A percentile compares a stretch with the other conserved stretches of the same genome.
Evolutionary conservation across 2,797 vertebrate species (phyloP).

Genomic region (Pangasius sanitwongsei): DNA sequence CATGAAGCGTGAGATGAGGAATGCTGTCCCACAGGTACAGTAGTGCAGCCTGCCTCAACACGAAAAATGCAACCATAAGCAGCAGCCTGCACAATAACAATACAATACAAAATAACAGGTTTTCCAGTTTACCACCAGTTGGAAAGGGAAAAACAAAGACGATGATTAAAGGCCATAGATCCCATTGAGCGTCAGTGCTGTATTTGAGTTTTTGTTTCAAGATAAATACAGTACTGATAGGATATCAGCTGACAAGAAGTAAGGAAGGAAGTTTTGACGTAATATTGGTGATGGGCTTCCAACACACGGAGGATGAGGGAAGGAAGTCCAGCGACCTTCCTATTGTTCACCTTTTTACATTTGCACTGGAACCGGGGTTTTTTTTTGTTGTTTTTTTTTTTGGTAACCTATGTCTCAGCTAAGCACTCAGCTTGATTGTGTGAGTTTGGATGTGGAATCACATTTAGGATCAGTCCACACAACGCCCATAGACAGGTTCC

Average conservation of each 20-base stretch:
- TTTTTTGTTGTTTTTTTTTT: neutral
- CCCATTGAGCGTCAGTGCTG: neutral
- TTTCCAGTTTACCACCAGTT: neutral
- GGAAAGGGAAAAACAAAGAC: neutral
- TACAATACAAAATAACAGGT: neutral
- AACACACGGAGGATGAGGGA: slow-evolving; percentile 44
- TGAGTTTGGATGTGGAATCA: slow-evolving; percentile 23
- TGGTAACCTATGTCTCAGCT: slow-evolving; percentile 14
- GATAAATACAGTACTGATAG: slow-evolving; percentile 4
- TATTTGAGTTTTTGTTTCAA: neutral
- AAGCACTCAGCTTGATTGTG: slow-evolving; percentile 29
- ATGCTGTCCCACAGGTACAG: slow-evolving; percentile 38
- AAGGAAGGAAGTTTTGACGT: slow-evolving; percentile 58
- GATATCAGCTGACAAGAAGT: slow-evolving; percentile 24
- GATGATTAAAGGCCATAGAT: neutral
- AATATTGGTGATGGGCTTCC: slow-evolving; percentile 31
- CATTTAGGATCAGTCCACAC: slow-evolving; percentile 1
- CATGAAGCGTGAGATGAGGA: slow-evolving; percentile 47
- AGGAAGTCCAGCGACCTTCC: slow-evolving; percentile 58
- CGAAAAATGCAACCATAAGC: neutral
- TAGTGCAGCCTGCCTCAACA: slow-evolving; percentile 12
- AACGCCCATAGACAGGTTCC: slow-evolving; percentile 14
- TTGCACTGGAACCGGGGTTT: slow-evolving; percentile 18
- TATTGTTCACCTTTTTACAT: slow-evolving; percentile 62
- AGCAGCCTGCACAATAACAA: slow-evolving; percentile 1